Conservation (phyloP, 1,140 invertebrate species). For the Paraescarpia echinospica region DNA sequence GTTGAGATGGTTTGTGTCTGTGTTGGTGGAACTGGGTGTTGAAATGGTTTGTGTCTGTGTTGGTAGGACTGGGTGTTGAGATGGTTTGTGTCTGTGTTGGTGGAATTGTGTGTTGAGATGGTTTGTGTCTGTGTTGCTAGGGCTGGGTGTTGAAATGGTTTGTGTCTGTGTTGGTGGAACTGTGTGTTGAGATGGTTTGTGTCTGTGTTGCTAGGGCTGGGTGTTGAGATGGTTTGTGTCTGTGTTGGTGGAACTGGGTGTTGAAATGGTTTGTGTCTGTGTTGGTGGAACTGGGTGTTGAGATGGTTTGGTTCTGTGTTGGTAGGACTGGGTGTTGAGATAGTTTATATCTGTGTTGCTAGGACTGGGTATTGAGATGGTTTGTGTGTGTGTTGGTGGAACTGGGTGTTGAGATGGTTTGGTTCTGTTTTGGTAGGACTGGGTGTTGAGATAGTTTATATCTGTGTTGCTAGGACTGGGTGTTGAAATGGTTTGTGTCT, state of each 20-base stretch:
- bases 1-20: no score
- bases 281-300: neutral
- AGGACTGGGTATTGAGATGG: neutral
- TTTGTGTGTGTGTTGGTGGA: neutral
- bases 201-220: no score
- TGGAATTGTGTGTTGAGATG: no score
- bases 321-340: neutral
- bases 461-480: neutral
- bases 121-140: no score
- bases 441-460: neutral
- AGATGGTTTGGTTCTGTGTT: slow-evolving; percentile 14
- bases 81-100: no score
- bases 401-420: neutral
- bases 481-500: neutral
- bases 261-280: neutral
- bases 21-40: neutral
- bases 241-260: neutral
- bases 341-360: neutral
- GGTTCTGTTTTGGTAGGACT: neutral
- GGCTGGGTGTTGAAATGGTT: no score
- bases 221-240: neutral
- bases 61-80: no score
- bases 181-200: no score
- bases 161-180: no score
- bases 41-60: no score